These are phyloP conservation scores for Branchinecta lynchi DNA, from an alignment of 1,140 invertebrate genomes.

Conservation along the genomic window DNA sequence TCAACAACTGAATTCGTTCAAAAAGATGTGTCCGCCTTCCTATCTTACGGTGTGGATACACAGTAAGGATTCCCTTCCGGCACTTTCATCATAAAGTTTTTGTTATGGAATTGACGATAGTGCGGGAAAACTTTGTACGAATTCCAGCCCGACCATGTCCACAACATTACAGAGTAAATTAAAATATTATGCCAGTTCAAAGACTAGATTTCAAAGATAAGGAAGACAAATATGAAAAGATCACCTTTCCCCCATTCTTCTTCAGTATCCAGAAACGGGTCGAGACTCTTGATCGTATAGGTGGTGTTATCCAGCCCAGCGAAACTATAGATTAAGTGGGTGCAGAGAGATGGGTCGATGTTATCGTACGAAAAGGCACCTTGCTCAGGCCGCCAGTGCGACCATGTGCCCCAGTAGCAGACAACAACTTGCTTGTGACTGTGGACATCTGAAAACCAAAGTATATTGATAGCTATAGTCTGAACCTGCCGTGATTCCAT, in stretches of 20 bases:
- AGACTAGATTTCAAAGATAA: not conserved
- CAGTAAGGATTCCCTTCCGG: too few relatives aligned
- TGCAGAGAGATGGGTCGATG: slow-evolving; percentile 61
- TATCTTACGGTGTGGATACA: too few relatives aligned
- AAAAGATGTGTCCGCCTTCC: too few relatives aligned
- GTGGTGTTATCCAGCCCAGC: slow-evolving; percentile 51
- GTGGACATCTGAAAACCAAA: not conserved
- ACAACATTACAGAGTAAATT: too few relatives aligned
- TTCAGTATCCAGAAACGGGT: slow-evolving; percentile 56
- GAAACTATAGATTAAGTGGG: slow-evolving; percentile 74
- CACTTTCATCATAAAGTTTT: too few relatives aligned
- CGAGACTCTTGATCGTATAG: slow-evolving; percentile 46
- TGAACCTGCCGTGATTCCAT: too few relatives aligned
- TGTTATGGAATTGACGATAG: too few relatives aligned
- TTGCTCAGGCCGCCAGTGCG: slow-evolving; percentile 38
- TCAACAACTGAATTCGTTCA: too few relatives aligned
- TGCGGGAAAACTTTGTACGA: too few relatives aligned
- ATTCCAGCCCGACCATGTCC: too few relatives aligned
- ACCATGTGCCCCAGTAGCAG: slow-evolving; percentile 48
- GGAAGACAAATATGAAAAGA: not conserved
- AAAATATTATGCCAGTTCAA: too few relatives aligned
- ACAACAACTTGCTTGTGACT: slow-evolving; percentile 31
- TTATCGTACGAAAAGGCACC: slow-evolving; percentile 49
- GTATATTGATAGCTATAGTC: too few relatives aligned
- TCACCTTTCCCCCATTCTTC: slow-evolving; percentile 45